Base-by-base conservation (phyloP, 2,113 vertebrate species). In the Alexandromys fortis region DNA sequence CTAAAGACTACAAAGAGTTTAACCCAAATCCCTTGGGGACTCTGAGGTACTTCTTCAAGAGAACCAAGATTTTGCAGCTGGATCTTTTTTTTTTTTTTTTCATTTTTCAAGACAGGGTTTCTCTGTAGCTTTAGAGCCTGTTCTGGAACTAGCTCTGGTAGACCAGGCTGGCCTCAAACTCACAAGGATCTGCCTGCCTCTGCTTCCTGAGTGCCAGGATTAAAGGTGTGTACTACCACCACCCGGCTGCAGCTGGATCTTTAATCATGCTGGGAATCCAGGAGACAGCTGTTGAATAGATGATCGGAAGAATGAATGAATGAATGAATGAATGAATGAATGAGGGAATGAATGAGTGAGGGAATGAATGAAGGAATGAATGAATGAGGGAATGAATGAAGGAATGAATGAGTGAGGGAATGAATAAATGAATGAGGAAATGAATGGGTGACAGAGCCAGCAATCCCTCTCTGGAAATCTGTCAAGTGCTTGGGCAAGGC, bases 1-100 rank as follows among this genome's bases (percentile, higher is more conserved):
- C 81, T 9, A 26, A 55, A 3, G 47, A 65, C 63, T 52, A n/a
- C 1, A 0, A 0, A 35, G 0, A 10, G 38, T 19, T 89, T 33
- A 47, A 49, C 21, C 76, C 1, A 14, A 67, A 11, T 22, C 78
- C 30, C 55, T 30, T 61, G 28, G 79, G 19, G 13, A 68, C 61
- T 83, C n/a, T 26, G 70, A 75, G 61, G 49, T 86, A 68, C n/a
- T n/a, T n/a, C n/a, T n/a, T n/a, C n/a, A n/a, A n/a, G n/a, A n/a
- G n/a, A n/a, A n/a, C 30, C 61, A 86, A 77, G 65, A 28, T 90
- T 95, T 75, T 70, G 12, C 4, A 65, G 42, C 61, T 90, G 17
- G 55, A n/a, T 90, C 24, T 90, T 52, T 16, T 52, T 52, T 13
- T 55, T 14, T 52, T 91, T 79, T 17, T 55, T 55, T 55, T 52